Evolutionary conservation across 2,113 vertebrate species (phyloP).

Genomic region (Rhynchomys soricoides): DNA sequence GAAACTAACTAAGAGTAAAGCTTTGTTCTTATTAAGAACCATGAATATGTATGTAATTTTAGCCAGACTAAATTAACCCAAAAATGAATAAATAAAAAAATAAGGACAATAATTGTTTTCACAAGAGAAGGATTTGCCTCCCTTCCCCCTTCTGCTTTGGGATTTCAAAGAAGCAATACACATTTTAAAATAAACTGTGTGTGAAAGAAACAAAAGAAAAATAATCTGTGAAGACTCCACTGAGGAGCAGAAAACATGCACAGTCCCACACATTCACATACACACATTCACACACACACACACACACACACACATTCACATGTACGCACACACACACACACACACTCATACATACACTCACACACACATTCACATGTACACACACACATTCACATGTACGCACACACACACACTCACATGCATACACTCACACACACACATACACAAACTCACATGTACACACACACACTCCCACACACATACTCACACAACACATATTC

Average conservation of each 20-base stretch:
- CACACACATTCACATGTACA: not conserved
- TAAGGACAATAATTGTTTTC: constrained; percentile 83
- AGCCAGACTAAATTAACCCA: constrained; percentile 86
- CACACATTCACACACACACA: not conserved
- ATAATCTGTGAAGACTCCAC: not conserved
- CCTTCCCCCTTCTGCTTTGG: constrained; percentile 31
- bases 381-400: not conserved
- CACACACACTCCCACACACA: not conserved
- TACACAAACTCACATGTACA: not conserved
- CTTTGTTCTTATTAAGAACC: constrained; percentile 87
- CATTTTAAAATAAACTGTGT: constrained; percentile 54
- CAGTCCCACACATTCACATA: not conserved
- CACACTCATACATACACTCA: no score
- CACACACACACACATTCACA: not conserved
- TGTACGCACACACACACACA: not conserved
- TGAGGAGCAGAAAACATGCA: not conserved
- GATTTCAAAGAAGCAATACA: constrained; percentile 45
- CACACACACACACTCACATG: no score
- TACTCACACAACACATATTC: not conserved
- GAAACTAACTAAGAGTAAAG: constrained; percentile 86
- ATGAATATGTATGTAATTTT: constrained; percentile 90
- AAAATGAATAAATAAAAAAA: constrained; percentile 84
- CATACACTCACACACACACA: not conserved
- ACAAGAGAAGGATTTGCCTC: constrained; percentile 49
- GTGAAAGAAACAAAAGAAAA: constrained; percentile 57